These are phyloP conservation scores for Phania funesta DNA, from an alignment of 2,888 invertebrate species.

Conservation along the genomic window DNA sequence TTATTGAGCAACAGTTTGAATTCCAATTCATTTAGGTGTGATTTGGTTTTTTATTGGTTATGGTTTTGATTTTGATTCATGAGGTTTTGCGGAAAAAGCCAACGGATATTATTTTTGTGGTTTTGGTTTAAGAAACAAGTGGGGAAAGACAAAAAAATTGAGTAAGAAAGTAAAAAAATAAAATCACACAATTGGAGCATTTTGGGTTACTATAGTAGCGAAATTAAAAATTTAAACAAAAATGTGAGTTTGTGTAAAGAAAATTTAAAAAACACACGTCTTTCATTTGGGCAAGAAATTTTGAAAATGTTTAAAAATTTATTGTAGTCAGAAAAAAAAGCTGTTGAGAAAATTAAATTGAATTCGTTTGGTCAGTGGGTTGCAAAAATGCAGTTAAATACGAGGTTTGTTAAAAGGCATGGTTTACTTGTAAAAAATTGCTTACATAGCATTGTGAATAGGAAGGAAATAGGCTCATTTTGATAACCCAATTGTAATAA, in stretches of 20 bases:
- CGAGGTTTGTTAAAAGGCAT: too few relatives aligned
- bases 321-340: too few relatives aligned
- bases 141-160: conserved; percentile 34
- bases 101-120: conserved; percentile 51
- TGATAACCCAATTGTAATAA: too few relatives aligned
- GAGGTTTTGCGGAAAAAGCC: conserved; percentile 65
- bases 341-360: too few relatives aligned
- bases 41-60: conserved; percentile 45
- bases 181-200: conserved; percentile 8
- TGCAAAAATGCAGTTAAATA: too few relatives aligned
- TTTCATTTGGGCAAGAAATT: neutral
- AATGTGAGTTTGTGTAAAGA: neutral
- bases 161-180: conserved; percentile 55
- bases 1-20: conserved; percentile 54
- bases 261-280: neutral
- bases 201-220: conserved; percentile 32
- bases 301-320: too few relatives aligned
- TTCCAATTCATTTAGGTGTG: conserved; percentile 67
- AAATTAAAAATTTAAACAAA: neutral
- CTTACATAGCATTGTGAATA: too few relatives aligned
- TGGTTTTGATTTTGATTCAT: conserved; percentile 57
- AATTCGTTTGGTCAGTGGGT: too few relatives aligned
- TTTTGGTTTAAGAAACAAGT: too few relatives aligned
- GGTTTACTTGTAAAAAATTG: too few relatives aligned
- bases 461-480: too few relatives aligned